These are phyloP conservation scores for Clarias pachynema DNA, from an alignment of 2,797 vertebrate species.

Conservation along the genomic window DNA sequence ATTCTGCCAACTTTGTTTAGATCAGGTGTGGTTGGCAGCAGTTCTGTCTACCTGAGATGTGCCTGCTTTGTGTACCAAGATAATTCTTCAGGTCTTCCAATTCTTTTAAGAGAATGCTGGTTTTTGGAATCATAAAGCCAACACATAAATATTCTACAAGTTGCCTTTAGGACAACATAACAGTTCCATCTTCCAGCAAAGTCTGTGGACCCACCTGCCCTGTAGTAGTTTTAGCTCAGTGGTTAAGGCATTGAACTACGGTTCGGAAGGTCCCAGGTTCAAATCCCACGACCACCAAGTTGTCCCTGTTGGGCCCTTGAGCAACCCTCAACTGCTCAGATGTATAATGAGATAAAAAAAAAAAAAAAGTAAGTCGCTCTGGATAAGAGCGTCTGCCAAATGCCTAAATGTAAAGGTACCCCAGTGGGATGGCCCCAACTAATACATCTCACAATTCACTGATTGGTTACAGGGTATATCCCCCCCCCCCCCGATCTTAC, in stretches of 20 bases:
- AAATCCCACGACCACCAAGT: no score
- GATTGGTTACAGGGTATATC: background rate
- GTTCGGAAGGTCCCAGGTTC: no score
- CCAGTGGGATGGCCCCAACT: background rate
- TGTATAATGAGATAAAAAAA: no score
- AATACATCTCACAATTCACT: background rate
- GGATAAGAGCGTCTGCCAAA: no score
- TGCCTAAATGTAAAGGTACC: no score
- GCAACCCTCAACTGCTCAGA: no score
- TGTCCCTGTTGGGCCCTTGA: no score
- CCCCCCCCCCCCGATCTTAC: background rate
- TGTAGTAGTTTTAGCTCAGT: background rate
- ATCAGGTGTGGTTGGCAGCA: background rate
- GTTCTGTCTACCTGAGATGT: background rate
- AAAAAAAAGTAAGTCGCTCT: no score
- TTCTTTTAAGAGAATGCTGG: background rate
- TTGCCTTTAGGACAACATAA: background rate
- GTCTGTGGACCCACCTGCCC: background rate
- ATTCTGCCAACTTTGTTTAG: background rate
- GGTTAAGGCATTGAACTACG: background rate
- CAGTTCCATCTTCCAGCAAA: background rate
- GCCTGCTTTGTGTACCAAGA: background rate
- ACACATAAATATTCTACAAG: background rate
- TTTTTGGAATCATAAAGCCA: background rate
- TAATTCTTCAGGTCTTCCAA: constrained; percentile 2